Evolutionary conservation across 2,113 vertebrate genomes (phyloP).

Genomic region (Albula glossodonta): DNA sequence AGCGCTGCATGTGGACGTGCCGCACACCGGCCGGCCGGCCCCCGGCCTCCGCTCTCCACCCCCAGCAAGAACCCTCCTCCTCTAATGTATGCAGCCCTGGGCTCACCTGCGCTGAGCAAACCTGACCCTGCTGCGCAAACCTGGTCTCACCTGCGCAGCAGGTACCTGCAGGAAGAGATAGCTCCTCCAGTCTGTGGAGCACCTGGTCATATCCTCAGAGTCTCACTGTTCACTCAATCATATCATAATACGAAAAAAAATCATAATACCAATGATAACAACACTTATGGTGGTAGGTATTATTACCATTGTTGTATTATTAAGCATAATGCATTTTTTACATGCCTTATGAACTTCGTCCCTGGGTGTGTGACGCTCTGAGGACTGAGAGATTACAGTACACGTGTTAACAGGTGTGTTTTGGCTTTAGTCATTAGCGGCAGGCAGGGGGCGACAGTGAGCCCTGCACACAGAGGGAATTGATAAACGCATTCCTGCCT

Average conservation of each 20-base stretch:
- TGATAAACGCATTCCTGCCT: constrained; percentile 37
- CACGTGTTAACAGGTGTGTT: constrained; percentile 51
- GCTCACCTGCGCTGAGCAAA: constrained; percentile 47
- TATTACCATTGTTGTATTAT: not conserved
- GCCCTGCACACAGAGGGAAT: constrained; percentile 51
- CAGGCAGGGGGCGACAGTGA: constrained; percentile 51
- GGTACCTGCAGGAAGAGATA: constrained; percentile 70
- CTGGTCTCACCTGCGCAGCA: constrained; percentile 54
- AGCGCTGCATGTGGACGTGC: not conserved
- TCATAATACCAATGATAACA: not conserved
- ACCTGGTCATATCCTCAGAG: constrained; percentile 53
- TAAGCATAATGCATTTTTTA: not conserved
- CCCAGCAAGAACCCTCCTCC: constrained; percentile 53
- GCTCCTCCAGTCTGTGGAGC: constrained; percentile 66
- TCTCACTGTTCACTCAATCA: not conserved
- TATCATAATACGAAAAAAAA: not conserved
- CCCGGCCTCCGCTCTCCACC: constrained; percentile 30
- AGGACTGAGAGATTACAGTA: constrained; percentile 64
- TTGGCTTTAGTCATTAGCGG: constrained; percentile 63
- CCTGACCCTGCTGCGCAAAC: constrained; percentile 37
- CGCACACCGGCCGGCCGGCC: not conserved
- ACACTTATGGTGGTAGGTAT: not conserved
- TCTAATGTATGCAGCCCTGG: not conserved
- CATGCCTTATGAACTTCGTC: not conserved
- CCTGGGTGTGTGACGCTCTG: constrained; percentile 19